These are phyloP conservation scores for Hoplias malabaricus DNA, from an alignment of 2,113 vertebrate species.

Conservation along the genomic window DNA sequence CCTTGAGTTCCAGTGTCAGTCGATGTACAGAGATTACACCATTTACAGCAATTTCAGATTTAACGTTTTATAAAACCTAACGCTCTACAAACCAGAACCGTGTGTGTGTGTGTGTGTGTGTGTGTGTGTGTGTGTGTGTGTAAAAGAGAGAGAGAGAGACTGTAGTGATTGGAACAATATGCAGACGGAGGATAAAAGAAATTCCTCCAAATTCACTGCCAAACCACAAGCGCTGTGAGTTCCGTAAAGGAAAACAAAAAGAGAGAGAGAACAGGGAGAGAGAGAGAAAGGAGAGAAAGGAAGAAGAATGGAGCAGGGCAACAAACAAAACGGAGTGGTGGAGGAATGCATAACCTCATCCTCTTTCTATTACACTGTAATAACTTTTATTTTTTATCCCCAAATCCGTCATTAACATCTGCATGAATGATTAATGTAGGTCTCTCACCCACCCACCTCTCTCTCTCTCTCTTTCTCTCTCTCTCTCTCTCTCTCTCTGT, in stretches of 20 bases:
- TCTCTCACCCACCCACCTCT: neutral
- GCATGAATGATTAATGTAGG: neutral
- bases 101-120: neutral
- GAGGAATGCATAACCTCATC: slow-evolving; percentile 44
- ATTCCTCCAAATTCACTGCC: slow-evolving; percentile 50
- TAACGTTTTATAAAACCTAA: no score
- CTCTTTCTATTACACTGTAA: neutral
- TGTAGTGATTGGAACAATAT: slow-evolving; percentile 57
- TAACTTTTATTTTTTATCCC: neutral
- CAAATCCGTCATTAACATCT: slow-evolving; percentile 17
- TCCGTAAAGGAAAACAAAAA: slow-evolving; percentile 45
- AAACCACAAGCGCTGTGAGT: slow-evolving; percentile 50
- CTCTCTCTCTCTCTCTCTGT: no score
- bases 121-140: slow-evolving; percentile 72
- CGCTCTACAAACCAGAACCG: no score
- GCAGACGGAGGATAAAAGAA: slow-evolving; percentile 55
- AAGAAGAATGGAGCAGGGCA: slow-evolving; percentile 52
- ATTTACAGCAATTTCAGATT: no score
- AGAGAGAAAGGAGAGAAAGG: slow-evolving; percentile 37
- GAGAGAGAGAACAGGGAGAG: slow-evolving; percentile 8
- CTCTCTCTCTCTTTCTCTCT: neutral
- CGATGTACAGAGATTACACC: no score
- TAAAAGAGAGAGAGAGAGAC: slow-evolving; percentile 66
- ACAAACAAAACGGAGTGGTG: slow-evolving; percentile 45
- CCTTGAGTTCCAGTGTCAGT: no score